phyloP scores from a whole-genome alignment of 2,888 invertebrate species.

The Volucella inflata region DNA sequence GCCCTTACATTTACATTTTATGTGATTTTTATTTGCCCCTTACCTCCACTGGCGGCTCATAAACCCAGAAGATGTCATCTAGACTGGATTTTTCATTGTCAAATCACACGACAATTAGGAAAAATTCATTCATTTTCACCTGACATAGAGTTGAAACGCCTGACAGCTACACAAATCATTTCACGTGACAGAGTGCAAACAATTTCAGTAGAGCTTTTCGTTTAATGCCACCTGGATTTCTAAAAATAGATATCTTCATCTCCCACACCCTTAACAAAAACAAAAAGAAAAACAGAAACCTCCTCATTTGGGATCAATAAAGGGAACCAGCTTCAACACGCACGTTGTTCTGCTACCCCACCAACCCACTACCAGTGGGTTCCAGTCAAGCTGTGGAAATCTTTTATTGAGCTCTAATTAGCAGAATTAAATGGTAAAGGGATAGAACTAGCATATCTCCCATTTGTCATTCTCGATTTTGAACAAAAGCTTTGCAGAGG shows the following conservation, averaged over 20 bases:
- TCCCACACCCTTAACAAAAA: neutral
- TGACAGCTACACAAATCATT: conserved; percentile 44
- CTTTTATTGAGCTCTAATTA: conserved; percentile 50
- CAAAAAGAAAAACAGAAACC: neutral
- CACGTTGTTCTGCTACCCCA: neutral
- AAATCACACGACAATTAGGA: conserved; percentile 22
- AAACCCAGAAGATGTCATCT: neutral
- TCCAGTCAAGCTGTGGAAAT: neutral
- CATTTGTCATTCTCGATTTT: conserved; percentile 15
- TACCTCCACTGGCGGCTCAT: neutral
- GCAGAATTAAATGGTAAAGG: conserved; percentile 12
- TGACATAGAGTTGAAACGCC: conserved; percentile 6
- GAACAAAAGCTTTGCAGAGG: conserved; percentile 5
- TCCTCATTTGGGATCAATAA: neutral
- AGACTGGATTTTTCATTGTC: neutral
- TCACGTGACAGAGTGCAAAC: conserved; percentile 32
- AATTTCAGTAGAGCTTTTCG: neutral
- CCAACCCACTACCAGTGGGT: neutral
- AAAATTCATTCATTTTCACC: neutral
- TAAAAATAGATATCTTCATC: conserved; percentile 31
- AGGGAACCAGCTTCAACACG: neutral
- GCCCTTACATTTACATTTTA: too few relatives aligned
- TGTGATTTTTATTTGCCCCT: too few relatives aligned
- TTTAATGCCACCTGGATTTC: conserved; percentile 6
- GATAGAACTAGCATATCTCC: neutral